A percentile compares a stretch with the other conserved stretches of the same genome.
Evolutionary conservation across 2,113 vertebrate genomes (phyloP).

Genomic region (Myrmecophaga tridactyla): DNA sequence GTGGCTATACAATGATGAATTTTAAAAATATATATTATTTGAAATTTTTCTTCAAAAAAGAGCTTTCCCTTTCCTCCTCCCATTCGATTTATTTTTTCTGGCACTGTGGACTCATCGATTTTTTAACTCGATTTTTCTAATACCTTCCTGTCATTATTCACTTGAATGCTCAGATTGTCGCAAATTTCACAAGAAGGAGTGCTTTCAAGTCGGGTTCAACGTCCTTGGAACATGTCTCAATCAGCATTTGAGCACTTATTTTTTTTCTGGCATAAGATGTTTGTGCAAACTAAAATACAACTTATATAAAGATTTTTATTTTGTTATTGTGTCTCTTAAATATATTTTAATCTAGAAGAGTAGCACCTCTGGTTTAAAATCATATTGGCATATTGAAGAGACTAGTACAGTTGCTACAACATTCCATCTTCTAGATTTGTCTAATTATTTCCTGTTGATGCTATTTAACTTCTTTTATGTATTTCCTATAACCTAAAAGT

Average conservation of each 20-base stretch:
- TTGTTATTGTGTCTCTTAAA: background rate
- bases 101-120: background rate
- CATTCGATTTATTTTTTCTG: background rate
- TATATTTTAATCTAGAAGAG: background rate
- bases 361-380: background rate
- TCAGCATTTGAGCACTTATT: background rate
- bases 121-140: background rate
- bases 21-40: background rate
- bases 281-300: background rate
- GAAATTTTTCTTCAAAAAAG: background rate
- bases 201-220: background rate
- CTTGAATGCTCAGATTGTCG: background rate
- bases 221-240: background rate
- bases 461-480: background rate
- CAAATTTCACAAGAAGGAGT: background rate
- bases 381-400: background rate
- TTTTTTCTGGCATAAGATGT: background rate
- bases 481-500: background rate
- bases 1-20: background rate
- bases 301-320: background rate
- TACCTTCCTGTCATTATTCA: background rate
- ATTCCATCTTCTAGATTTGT: background rate
- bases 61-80: background rate
- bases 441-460: background rate
- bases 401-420: background rate